Base-by-base conservation (phyloP, 37 sponge, comb jelly and placozoan genomes). In the Corticium candelabrum region DNA sequence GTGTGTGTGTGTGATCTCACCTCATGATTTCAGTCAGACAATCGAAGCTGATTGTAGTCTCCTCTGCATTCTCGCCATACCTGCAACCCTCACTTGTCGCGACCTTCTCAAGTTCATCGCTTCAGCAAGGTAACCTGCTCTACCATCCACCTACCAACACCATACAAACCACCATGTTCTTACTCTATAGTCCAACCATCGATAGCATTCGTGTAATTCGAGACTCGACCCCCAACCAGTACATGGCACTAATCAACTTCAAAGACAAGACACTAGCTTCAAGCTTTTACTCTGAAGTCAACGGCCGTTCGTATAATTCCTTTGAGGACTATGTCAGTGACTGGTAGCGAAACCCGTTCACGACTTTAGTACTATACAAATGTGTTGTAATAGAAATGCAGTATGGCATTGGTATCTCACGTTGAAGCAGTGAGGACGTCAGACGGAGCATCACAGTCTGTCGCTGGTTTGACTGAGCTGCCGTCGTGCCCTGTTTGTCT, bases 401-500 rank as follows among this genome's bases (percentile, higher is more conserved):
- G 21, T n/a, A 21, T 72, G 74, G 74, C 37, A n/a, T 72, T 36
- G 21, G 74, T 72, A 72, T 72, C 74, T 11, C 37, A 21, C 11
- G 74, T 72, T 21, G 74, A 72, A 72, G 37, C 74, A 36, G 21
- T 72, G 29, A 72, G 15, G 32, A 27, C 74, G 15, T 36, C 74
- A 72, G 29, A 72, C 40, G 89, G 83, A 2, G 84, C 84, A 3
- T 38, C 83, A 5, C 67, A 81, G 27, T 79, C 85, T 32, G 0
- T 39, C 0, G 41, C 74, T 0, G 87, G 89, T 32, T 72, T 87
- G 38, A 85, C 84, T 2, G 99, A 97, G 70, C 83, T 97, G 32
- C 99, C 99, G 1, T 84, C 79, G 3, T 97, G 99, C 78, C 92
- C 99, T 68, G 99, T 97, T 7, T 97, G 99, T 70, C 75, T 97